A percentile compares a stretch with the other conserved stretches of the same genome.
phyloP scores from a whole-genome alignment of 53 echinoderm and acorn worm species.

The Apostichopus leukothele region DNA sequence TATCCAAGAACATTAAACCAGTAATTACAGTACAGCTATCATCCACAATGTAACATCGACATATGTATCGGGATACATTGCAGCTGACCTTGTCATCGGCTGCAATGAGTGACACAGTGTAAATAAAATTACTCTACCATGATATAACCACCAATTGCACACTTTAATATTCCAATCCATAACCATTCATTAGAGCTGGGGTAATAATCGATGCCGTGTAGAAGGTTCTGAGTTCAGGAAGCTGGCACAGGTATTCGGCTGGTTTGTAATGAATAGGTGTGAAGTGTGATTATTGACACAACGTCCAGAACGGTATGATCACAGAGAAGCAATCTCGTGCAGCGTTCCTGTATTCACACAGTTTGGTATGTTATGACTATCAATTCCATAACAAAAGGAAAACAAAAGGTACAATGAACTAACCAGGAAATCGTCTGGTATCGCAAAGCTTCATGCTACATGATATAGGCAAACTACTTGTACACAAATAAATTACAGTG shows the following conservation, averaged over 20 bases:
- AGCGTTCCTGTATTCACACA: neutral
- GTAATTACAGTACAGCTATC: too few relatives aligned
- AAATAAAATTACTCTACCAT: slow-evolving; percentile 4
- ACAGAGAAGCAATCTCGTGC: too few relatives aligned
- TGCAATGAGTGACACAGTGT: neutral
- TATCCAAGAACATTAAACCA: too few relatives aligned
- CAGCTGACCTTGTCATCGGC: neutral
- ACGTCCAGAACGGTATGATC: too few relatives aligned
- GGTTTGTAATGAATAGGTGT: neutral
- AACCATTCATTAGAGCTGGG: slow-evolving; percentile 3
- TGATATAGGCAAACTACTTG: too few relatives aligned
- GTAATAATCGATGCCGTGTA: neutral
- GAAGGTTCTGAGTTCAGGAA: neutral
- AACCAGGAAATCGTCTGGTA: too few relatives aligned
- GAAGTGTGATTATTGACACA: neutral
- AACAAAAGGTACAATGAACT: neutral
- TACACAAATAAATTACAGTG: too few relatives aligned
- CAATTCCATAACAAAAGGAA: neutral
- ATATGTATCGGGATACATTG: neutral
- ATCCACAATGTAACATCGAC: too few relatives aligned
- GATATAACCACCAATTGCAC: slow-evolving; percentile 7
- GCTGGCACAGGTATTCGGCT: neutral
- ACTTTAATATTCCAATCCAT: slow-evolving; percentile 4
- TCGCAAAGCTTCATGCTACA: too few relatives aligned
- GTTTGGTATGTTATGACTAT: neutral